phyloP scores from a whole-genome alignment of 2,113 vertebrate genomes.

The Pedionomus torquatus region DNA sequence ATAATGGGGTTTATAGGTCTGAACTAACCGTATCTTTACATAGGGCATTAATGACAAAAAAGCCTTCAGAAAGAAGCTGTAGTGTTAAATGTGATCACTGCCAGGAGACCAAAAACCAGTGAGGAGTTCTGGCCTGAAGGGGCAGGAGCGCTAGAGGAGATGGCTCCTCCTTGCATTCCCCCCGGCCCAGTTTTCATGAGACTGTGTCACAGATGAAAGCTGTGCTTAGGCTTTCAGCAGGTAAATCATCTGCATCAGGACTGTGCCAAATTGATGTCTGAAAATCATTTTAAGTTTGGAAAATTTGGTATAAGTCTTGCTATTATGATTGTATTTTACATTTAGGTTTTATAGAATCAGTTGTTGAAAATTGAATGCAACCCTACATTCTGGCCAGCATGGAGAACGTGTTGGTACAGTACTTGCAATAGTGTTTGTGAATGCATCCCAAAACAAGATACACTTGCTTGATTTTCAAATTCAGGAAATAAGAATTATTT shows the following conservation, averaged over 20 bases:
- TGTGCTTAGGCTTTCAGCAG: background rate
- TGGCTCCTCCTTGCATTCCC: background rate
- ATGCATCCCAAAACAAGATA: background rate
- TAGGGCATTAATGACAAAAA: background rate
- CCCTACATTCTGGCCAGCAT: background rate
- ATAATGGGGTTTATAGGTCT: background rate
- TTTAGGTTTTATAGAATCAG: background rate
- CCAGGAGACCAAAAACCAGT: background rate
- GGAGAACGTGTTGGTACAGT: fast-evolving
- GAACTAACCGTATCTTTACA: background rate
- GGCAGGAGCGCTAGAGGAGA: background rate
- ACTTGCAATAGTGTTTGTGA: background rate
- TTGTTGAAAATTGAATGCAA: fast-evolving
- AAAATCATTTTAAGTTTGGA: background rate
- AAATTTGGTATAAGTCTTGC: background rate
- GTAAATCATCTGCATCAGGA: background rate
- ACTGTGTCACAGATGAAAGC: background rate
- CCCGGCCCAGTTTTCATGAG: no score
- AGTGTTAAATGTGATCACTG: background rate
- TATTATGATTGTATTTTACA: background rate
- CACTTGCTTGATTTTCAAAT: background rate
- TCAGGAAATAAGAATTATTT: background rate
- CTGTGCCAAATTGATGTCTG: background rate
- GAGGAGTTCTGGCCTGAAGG: background rate
- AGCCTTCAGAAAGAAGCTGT: background rate